Evolutionary conservation across 2,797 vertebrate genomes (phyloP).

Genomic region (Liasis olivaceus): DNA sequence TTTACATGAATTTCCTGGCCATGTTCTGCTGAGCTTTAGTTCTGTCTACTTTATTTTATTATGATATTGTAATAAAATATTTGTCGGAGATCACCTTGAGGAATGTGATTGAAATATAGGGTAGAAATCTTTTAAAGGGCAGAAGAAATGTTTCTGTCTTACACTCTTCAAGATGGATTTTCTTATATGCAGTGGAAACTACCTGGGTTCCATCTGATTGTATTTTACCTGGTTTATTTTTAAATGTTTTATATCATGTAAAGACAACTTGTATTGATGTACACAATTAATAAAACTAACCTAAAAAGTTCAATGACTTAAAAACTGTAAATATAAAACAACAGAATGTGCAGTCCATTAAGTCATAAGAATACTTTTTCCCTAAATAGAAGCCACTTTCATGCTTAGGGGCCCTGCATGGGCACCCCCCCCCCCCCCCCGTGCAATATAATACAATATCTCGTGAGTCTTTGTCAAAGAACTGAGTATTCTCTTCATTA

Average conservation of each 20-base stretch:
- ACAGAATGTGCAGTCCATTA: neutral
- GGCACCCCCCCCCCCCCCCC: neutral
- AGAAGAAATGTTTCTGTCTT: neutral
- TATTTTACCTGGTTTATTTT: neutral
- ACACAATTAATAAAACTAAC: neutral
- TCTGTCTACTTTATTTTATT: neutral
- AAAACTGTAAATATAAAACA: neutral
- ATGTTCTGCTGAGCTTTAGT: neutral
- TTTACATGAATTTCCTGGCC: neutral
- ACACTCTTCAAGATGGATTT: neutral
- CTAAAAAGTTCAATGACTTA: neutral
- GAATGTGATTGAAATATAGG: neutral
- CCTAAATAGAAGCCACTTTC: neutral
- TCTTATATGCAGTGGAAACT: neutral
- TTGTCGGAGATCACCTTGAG: neutral
- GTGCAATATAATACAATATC: neutral
- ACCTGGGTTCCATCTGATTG: neutral
- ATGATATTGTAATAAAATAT: neutral
- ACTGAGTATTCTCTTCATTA: constrained; percentile 26
- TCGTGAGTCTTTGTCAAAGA: constrained; percentile 56
- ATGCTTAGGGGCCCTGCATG: neutral
- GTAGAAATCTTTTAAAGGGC: neutral
- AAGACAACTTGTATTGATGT: neutral
- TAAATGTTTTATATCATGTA: neutral
- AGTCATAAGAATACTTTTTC: neutral